Evolutionary conservation across 1,140 invertebrate species (phyloP), one percentile per base, ranked within the genome.

Genomic region (Stenopsyche tienmushanensis): DNA sequence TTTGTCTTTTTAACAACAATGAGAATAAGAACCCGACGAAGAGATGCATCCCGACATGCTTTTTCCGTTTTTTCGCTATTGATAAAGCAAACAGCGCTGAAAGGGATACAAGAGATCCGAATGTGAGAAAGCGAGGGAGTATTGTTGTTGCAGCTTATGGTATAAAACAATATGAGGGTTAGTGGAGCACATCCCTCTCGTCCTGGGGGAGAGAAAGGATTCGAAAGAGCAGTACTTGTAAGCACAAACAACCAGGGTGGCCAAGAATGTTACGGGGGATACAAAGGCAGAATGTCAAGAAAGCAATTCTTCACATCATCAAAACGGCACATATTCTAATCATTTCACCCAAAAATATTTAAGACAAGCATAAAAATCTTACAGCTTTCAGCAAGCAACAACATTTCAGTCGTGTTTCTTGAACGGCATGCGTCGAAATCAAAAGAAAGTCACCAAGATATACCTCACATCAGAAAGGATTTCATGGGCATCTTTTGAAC

Each of bases 161-260:
- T 64, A 66, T 70, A 70, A 70, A 66, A 70, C 64, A 70, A 66
- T 70, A 70, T 66, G 62, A 55, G 68, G 68, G 68, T 70, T 70
- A 70, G 64, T 70, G 44, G 68, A 70, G 49, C 68, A 70, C 26
- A 45, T 47, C 67, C 64, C 54, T 54, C 64, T 52, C 29, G 52
- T 54, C 41, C 44, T 8, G 15, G 18, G 57, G 42, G 42, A 41
- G 47, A 60, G 57, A 60, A 60, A 60, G 57, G 57, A 60, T 60
- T 60, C 44, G 54, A 10, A 7, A 7, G 53, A 29, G 20, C n/a
- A 45, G 57, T 53, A 44, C 29, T 44, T n/a, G 29, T n/a, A n/a
- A 64, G 64, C 39, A 42, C 26, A 65, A 65, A 65, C 57, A 63
- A 41, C 64, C 42, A 58, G n/a, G 9, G 60, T 57, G 39, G 45